Conservation (phyloP, 23 tunicate genomes). For the Clavelina lepadiformis region DNA sequence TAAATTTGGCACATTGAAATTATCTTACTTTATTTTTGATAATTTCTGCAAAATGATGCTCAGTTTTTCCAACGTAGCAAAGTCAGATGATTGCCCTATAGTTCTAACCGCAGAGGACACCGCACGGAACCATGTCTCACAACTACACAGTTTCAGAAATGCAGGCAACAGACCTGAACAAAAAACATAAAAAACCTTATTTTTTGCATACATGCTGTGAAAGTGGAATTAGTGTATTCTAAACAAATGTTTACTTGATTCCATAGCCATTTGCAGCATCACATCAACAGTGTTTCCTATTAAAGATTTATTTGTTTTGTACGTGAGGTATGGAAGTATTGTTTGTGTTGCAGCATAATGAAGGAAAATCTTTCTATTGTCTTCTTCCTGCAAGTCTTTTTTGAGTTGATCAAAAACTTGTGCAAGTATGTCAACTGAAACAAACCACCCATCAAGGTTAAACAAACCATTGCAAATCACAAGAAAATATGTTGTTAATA, state of each 20-base stretch:
- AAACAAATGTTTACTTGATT: slow-evolving; percentile 34
- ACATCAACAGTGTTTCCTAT: slow-evolving; percentile 68
- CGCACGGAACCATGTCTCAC: slow-evolving; percentile 73
- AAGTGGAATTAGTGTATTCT: neutral
- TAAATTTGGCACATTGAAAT: neutral
- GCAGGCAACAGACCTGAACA: slow-evolving; percentile 26
- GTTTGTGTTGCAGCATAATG: slow-evolving; percentile 53
- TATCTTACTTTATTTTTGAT: slow-evolving; percentile 63
- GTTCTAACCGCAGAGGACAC: slow-evolving; percentile 50
- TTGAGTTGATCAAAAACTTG: slow-evolving; percentile 75
- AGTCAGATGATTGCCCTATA: slow-evolving; percentile 11
- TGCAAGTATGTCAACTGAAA: slow-evolving; percentile 76
- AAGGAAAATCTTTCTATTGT: slow-evolving; percentile 42
- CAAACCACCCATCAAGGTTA: neutral
- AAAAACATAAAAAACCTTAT: neutral
- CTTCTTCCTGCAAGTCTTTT: slow-evolving; percentile 64
- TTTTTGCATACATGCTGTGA: too few relatives aligned
- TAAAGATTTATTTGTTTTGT: slow-evolving; percentile 76
- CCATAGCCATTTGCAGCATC: slow-evolving; percentile 82
- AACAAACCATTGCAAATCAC: neutral
- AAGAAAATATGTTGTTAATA: too few relatives aligned
- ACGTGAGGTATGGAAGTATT: slow-evolving; percentile 61
- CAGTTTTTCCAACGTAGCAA: slow-evolving; percentile 49
- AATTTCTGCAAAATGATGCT: slow-evolving; percentile 77
- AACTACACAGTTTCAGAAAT: slow-evolving; percentile 59